Conservation (phyloP, 2,888 invertebrate species). For the Harmothoe impar region DNA sequence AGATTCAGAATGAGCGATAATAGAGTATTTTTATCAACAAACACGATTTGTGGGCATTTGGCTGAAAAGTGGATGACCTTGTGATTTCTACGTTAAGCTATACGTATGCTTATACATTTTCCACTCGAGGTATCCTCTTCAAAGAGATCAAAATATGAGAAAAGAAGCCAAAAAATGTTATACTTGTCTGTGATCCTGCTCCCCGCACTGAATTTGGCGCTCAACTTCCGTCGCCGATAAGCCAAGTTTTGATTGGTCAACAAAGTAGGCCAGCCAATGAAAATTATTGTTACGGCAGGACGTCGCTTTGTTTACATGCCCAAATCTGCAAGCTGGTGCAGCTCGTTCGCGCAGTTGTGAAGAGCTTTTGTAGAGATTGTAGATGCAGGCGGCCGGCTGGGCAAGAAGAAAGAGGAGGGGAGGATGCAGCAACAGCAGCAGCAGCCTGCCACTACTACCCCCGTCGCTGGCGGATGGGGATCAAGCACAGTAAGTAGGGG, state of each 20-base stretch:
- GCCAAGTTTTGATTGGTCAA: background rate
- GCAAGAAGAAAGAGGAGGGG: background rate
- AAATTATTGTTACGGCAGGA: background rate
- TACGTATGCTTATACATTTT: no score
- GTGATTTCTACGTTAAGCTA: background rate
- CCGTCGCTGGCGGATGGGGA: background rate
- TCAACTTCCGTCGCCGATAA: background rate
- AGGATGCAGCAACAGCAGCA: background rate
- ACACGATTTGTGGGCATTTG: background rate
- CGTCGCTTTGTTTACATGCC: no score
- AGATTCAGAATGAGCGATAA: constrained; percentile 6
- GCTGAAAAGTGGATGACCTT: no score
- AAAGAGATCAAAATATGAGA: background rate
- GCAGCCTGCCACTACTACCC: background rate
- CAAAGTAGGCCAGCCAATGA: background rate
- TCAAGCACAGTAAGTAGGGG: no score
- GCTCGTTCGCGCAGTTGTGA: no score
- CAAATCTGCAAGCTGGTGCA: no score
- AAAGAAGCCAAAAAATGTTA: no score
- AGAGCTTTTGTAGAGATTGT: no score
- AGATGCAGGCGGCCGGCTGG: background rate
- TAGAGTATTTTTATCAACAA: background rate
- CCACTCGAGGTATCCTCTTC: background rate
- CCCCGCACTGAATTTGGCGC: background rate
- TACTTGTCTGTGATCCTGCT: no score